Evolutionary conservation across 2,113 vertebrate species (phyloP), one percentile per base, ranked within the genome.

Genomic region (Paradisaea rubra): DNA sequence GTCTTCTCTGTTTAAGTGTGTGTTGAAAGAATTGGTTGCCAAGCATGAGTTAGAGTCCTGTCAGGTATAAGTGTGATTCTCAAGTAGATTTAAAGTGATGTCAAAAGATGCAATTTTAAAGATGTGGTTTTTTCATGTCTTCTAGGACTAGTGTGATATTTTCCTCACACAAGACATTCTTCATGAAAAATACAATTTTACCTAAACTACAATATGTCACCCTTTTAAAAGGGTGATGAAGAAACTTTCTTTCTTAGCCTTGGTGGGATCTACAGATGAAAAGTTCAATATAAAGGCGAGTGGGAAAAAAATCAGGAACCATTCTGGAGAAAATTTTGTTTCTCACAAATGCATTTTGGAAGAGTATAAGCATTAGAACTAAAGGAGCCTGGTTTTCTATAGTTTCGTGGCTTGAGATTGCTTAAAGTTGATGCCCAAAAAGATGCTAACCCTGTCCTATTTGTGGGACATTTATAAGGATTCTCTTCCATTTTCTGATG

Each of bases 61-160:
- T 56, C 19, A 78, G 7, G 5, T 59, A 11, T 41, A 65, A 84
- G 2, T 18, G 5, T 57, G 61, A 63, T 31, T 76, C 17, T 50
- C 11, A 76, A 68, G 15, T 35, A 86, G 16, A 60, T 88, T 86
- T 61, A 30, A 83, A 80, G n/a, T 52, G 9, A 72, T 49, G 15
- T 31, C 5, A 68, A 72, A 82, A 68, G 44, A 10, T 4, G 5
- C 2, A 44, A 1, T 64, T 79, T 76, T 79, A 52, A 39, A 85
- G 18, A 47, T 33, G 1, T 53, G 22, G 22, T 0, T 2, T 6
- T 12, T 45, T 37, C 35, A 2, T 77, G 7, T 61, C 22, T 57
- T 77, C 41, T 44, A 13, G 11, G 15, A 86, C 57, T 14, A 44
- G 7, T 31, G 52, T 2, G 8, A 9, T 76, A 42, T 77, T 81